Evolutionary conservation across 1,140 invertebrate species (phyloP).

Genomic region (Aricia agestis): DNA sequence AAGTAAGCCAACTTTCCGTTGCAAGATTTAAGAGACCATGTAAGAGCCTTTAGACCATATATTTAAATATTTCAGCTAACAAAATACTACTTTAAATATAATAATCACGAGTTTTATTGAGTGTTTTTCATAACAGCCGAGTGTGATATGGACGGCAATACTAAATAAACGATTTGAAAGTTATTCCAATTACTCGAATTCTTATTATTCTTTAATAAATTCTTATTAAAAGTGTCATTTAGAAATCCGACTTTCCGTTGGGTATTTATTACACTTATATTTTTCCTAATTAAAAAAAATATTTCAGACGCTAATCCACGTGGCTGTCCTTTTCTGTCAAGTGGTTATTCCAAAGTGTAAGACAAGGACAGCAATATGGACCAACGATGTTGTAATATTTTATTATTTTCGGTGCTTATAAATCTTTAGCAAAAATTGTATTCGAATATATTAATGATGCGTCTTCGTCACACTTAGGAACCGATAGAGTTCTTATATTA

Average conservation of each 20-base stretch:
- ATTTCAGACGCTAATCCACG: too few species aligned
- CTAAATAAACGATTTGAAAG: background rate
- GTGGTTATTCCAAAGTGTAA: too few species aligned
- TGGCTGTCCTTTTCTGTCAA: too few species aligned
- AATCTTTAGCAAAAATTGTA: constrained; percentile 10
- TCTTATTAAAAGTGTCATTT: background rate
- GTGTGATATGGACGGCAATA: constrained; percentile 11
- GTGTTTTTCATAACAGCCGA: constrained; percentile 7
- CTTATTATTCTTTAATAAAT: background rate
- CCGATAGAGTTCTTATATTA: background rate
- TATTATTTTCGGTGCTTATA: background rate
- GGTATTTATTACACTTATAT: background rate
- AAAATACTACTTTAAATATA: background rate
- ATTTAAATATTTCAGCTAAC: background rate
- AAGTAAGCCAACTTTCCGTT: too few species aligned
- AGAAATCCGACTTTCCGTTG: too few species aligned
- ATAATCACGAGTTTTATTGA: background rate
- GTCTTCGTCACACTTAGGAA: background rate
- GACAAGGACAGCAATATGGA: too few species aligned
- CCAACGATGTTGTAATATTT: background rate
- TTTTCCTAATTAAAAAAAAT: background rate
- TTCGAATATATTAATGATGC: background rate
- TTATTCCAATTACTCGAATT: background rate
- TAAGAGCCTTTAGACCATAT: background rate
- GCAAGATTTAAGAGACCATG: too few species aligned